Evolutionary conservation across 2,888 invertebrate species (phyloP).

Genomic region (Podotricha telesiphe): DNA sequence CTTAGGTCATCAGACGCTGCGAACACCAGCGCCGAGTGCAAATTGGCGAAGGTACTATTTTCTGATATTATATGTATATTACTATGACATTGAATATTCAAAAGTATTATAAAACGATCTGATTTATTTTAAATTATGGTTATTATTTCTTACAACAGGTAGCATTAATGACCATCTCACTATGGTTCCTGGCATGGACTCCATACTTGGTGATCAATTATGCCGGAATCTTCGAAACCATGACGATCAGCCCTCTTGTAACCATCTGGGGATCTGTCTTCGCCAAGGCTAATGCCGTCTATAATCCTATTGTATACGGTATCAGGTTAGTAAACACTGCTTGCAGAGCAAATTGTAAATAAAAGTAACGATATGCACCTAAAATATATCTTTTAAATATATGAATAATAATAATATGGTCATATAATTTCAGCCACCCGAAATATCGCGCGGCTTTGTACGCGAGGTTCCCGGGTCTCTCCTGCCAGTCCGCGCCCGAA

Average conservation of each 20-base stretch:
- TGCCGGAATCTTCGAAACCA: conserved; percentile 89
- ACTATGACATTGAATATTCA: too few relatives aligned
- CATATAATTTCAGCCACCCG: conserved; percentile 85
- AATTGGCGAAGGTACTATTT: conserved; percentile 88
- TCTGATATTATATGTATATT: background rate
- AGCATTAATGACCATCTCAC: conserved; percentile 93
- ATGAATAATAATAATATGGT: background rate
- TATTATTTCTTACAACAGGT: conserved; percentile 76
- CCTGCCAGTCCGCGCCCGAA: conserved; percentile 85
- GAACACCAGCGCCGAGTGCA: conserved; percentile 92
- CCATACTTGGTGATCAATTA: conserved; percentile 93
- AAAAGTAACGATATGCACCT: too few relatives aligned
- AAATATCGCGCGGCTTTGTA: conserved; percentile 90
- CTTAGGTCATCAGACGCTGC: conserved; percentile 90
- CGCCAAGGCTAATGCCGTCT: conserved; percentile 95
- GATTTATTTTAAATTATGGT: background rate
- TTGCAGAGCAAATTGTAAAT: too few relatives aligned
- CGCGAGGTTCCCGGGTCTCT: conserved; percentile 90
- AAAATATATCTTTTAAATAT: too few relatives aligned
- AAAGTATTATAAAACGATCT: background rate
- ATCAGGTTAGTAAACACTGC: conserved; percentile 85
- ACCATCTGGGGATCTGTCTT: conserved; percentile 96
- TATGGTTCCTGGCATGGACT: conserved; percentile 97
- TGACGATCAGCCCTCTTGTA: conserved; percentile 89
- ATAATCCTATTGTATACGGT: conserved; percentile 95